phyloP scores from a whole-genome alignment of 1,140 invertebrate genomes.

The Cephus cinctus region DNA sequence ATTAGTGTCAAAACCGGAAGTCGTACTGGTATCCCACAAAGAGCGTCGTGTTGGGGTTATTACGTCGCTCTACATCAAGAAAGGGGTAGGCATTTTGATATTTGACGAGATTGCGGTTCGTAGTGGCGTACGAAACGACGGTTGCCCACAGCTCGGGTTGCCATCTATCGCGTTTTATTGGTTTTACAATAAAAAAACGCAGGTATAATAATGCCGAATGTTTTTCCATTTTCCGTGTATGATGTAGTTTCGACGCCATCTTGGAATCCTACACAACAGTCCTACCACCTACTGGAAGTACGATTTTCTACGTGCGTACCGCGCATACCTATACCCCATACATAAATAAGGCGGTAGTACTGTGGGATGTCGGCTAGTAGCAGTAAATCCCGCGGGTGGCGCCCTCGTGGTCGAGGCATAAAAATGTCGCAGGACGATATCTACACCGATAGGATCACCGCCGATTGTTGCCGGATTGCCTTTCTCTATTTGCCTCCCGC shows the following conservation, averaged over 20 bases:
- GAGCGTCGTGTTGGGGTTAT: slow-evolving; percentile 5
- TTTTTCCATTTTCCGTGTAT: slow-evolving; percentile 31
- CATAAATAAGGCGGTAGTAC: slow-evolving; percentile 1
- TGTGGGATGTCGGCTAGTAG: slow-evolving; percentile 14
- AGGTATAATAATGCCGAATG: slow-evolving; percentile 37
- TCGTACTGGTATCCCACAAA: slow-evolving; percentile 5
- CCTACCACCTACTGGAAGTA: background rate
- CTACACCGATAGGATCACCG: slow-evolving; percentile 28
- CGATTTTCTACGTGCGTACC: background rate
- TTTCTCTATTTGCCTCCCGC: too few species aligned
- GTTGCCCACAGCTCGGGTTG: slow-evolving; percentile 18
- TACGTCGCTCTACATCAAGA: background rate
- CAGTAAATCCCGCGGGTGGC: slow-evolving; percentile 30
- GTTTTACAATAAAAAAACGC: slow-evolving; percentile 36
- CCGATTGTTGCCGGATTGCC: slow-evolving; percentile 23
- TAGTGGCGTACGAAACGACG: slow-evolving; percentile 17
- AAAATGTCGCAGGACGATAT: slow-evolving; percentile 37
- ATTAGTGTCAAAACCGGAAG: background rate
- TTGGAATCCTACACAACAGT: slow-evolving; percentile 5
- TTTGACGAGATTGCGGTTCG: slow-evolving; percentile 14
- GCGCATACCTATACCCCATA: background rate
- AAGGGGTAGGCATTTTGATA: slow-evolving; percentile 14
- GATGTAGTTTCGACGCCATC: slow-evolving; percentile 23
- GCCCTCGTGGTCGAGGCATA: slow-evolving; percentile 29
- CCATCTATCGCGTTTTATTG: slow-evolving; percentile 29